Percentiles rank a stretch among this genome's conserved stretches.
Conservation (phyloP, 2,888 invertebrate genomes). For the Rugalucina vietnamica region DNA sequence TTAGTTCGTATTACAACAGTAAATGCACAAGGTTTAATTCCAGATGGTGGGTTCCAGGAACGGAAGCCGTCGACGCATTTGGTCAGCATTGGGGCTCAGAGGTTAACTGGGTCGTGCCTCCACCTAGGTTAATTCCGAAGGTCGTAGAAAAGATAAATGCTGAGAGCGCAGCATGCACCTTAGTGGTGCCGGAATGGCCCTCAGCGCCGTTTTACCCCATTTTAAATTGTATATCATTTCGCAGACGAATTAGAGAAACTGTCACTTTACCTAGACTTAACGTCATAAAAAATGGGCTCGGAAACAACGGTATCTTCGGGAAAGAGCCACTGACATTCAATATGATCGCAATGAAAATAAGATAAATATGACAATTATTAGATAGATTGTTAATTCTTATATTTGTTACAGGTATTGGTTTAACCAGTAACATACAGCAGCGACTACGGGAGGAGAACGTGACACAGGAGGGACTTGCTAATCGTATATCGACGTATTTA, state of each 20-base stretch:
- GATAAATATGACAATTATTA: too few species aligned
- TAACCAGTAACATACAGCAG: not conserved
- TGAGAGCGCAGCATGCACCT: not conserved
- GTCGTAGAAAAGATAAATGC: not conserved
- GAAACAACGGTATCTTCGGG: not conserved
- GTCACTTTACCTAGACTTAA: not conserved
- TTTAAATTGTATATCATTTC: not conserved
- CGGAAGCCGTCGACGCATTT: not conserved
- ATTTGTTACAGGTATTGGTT: constrained; percentile 32
- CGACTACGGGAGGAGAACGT: not conserved
- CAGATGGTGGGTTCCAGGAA: constrained; percentile 1
- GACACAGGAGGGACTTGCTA: not conserved
- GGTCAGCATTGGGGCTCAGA: not conserved
- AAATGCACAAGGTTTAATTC: constrained; percentile 5
- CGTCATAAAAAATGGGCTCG: not conserved
- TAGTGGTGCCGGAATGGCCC: constrained; percentile 5
- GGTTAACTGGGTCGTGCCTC: not conserved
- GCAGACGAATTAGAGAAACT: not conserved
- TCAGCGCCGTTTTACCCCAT: constrained; percentile 17
- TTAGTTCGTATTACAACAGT: not conserved
- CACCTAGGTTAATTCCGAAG: not conserved
- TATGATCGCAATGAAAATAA: constrained; percentile 18
- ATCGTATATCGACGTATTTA: constrained; percentile 16
- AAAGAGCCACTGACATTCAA: not conserved
- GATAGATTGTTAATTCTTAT: too few species aligned